phyloP scores from a whole-genome alignment of 2,113 vertebrate species.

The Pipa parva region DNA sequence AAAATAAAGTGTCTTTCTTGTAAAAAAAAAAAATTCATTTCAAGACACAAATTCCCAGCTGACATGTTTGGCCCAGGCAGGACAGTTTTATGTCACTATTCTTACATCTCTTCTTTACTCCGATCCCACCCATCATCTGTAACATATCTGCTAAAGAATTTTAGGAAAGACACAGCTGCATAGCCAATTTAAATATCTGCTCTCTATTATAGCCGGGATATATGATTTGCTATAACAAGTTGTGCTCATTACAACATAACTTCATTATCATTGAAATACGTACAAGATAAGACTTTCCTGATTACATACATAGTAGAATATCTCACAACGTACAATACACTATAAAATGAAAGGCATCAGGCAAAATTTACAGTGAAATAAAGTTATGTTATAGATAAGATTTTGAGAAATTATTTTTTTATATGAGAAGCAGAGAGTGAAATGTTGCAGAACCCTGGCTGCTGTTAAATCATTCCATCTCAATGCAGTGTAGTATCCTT shows the following conservation, averaged over 20 bases:
- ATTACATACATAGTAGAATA: background rate
- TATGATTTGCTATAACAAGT: background rate
- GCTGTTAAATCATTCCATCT: no score
- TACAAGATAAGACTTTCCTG: background rate
- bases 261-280: background rate
- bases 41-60: background rate
- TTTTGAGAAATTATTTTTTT: no score
- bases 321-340: background rate
- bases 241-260: background rate
- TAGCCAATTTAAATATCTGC: background rate
- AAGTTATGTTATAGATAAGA: no score
- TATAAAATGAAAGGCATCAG: background rate
- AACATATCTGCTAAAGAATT: constrained; percentile 3
- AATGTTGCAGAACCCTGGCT: no score
- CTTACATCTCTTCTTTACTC: background rate
- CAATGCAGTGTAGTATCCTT: no score
- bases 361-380: background rate
- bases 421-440: no score
- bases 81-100: background rate
- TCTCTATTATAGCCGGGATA: background rate
- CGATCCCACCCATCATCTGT: constrained; percentile 1
- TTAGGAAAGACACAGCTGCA: constrained; percentile 3
- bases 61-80: background rate
- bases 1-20: no score
- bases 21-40: no score